Evolutionary conservation across 92 coral and sea anemone species (phyloP), one percentile per base, ranked within the genome.

Genomic region (Heteractis magnifica): DNA sequence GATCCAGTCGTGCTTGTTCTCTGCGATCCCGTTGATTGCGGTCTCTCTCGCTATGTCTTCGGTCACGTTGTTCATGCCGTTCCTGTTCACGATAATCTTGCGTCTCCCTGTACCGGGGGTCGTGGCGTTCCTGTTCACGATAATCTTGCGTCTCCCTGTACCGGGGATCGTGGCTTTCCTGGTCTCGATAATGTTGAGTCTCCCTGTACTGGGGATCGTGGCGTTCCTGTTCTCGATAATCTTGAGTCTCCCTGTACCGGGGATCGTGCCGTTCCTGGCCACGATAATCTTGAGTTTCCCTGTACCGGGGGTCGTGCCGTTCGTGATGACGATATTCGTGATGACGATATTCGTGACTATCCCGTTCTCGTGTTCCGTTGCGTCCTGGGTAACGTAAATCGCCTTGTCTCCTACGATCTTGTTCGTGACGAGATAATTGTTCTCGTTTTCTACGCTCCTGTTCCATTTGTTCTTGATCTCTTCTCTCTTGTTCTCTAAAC

Each of bases 1-100:
- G 84, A 5, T 81, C 84, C 13, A 23, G 56, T n/a, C 84, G 72
- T 41, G 70, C 84, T 8, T 81, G 75, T 50, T 81, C 84, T 70
- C 75, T 79, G n/a, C 83, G 83, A 56, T 64, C 83, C 49, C 75
- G 49, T 65, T 49, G 79, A 55, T 15, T 52, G 44, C 65, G 79
- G 3, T 76, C 79, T 76, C 73, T 20, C 49, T 68, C 73, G 73
- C 52, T 10, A 51, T 41, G 62, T 7, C 52, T 10, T 2, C 79
- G 79, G 16, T 76, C 79, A 52, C 65, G 49, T 68, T 20, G 9
- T 19, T 68, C 49, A 48, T 62, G 23, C 70, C 10, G 59, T 9
- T 55, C 59, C 10, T 55, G 59, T 1, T 55, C 59, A 55, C 59
- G 59, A 55, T 55, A 55, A 0, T 55, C 59, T 9, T 55, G 59